These are phyloP conservation scores for Aplochiton taeniatus DNA, from an alignment of 2,797 vertebrate genomes.

Conservation along the genomic window DNA sequence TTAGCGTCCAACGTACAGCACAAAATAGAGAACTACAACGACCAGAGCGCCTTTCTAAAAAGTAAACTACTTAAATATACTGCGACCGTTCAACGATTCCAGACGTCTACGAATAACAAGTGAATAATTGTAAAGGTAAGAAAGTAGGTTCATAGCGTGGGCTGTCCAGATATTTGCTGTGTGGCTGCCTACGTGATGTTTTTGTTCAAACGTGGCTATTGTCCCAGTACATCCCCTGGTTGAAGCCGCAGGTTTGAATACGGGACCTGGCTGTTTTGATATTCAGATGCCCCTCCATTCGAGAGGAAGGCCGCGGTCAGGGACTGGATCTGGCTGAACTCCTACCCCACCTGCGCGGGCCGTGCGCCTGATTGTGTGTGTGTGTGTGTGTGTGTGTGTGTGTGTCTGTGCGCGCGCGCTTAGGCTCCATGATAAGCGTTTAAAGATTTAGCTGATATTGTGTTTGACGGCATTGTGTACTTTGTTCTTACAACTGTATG, in stretches of 20 bases:
- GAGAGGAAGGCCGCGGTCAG: conserved; percentile 64
- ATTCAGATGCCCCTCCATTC: conserved; percentile 63
- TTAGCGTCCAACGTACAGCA: no score
- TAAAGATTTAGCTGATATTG: neutral
- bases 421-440: no score
- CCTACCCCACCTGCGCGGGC: conserved; percentile 38
- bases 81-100: no score
- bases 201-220: neutral
- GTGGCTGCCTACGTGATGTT: no score
- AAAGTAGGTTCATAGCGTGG: no score
- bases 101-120: no score
- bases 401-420: neutral
- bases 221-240: neutral
- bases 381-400: conserved; percentile 21
- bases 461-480: conserved; percentile 5
- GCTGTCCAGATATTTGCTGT: no score
- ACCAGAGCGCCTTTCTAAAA: no score
- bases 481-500: no score
- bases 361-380: conserved; percentile 1
- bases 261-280: conserved; percentile 49
- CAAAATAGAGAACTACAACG: no score
- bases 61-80: no score
- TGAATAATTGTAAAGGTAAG: no score
- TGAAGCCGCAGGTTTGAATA: conserved; percentile 57
- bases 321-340: neutral